phyloP scores from a whole-genome alignment of 1,140 invertebrate species.

The Bombus impatiens region DNA sequence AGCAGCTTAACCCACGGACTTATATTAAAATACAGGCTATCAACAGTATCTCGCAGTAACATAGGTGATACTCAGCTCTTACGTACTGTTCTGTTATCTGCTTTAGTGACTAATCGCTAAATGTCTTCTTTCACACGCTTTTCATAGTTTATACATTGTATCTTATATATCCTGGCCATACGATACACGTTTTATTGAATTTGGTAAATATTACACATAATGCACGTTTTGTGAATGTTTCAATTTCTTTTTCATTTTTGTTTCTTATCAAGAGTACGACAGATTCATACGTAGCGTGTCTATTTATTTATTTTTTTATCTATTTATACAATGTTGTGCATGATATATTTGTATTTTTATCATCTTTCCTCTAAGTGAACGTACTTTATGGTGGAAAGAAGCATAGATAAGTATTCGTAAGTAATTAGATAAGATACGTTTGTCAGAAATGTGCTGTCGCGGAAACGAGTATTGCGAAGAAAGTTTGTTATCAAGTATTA shows the following conservation, averaged over 20 bases:
- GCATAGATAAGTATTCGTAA: slow-evolving; percentile 60
- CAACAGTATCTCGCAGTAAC: slow-evolving; percentile 78
- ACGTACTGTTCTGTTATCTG: slow-evolving; percentile 54
- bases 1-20: slow-evolving; percentile 80
- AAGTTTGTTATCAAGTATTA: neutral
- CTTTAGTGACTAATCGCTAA: slow-evolving; percentile 52
- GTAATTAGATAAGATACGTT: slow-evolving; percentile 57
- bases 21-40: slow-evolving; percentile 76
- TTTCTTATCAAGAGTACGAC: neutral
- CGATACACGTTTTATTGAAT: slow-evolving; percentile 29
- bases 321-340: slow-evolving; percentile 30
- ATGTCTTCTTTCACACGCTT: slow-evolving; percentile 33
- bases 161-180: neutral
- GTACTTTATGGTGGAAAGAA: slow-evolving; percentile 56
- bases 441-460: neutral
- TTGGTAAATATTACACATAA: slow-evolving; percentile 34
- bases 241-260: neutral
- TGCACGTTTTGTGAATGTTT: slow-evolving; percentile 53
- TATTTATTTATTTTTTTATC: neutral
- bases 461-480: neutral
- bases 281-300: neutral
- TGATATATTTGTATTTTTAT: slow-evolving; percentile 37
- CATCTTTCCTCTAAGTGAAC: slow-evolving; percentile 41
- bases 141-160: slow-evolving; percentile 21
- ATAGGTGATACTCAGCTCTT: slow-evolving; percentile 79